These are phyloP conservation scores for Ciconia boyciana DNA, from an alignment of 2,113 vertebrate genomes.

Conservation along the genomic window DNA sequence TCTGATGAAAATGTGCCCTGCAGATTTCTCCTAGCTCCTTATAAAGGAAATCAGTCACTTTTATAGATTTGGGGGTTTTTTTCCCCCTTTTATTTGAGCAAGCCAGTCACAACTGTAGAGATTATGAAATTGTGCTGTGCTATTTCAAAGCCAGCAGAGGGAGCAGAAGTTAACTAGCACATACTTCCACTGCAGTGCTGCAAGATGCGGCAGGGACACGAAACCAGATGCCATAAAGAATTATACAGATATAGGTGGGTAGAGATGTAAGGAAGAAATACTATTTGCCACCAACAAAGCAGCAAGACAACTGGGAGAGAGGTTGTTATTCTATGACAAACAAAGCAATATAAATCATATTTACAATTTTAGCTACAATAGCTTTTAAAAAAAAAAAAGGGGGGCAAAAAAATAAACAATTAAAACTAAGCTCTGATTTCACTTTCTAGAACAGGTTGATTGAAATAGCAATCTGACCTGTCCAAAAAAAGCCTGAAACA, in stretches of 20 bases:
- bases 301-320: neutral
- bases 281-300: neutral
- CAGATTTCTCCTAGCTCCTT: neutral
- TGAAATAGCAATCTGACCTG: neutral
- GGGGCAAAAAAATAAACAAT: too few species aligned
- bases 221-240: neutral
- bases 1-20: neutral
- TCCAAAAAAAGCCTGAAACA: neutral
- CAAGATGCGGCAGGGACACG: neutral
- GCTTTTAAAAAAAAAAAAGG: neutral
- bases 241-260: neutral
- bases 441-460: neutral
- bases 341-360: neutral
- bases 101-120: neutral
- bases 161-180: neutral
- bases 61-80: fast-evolving
- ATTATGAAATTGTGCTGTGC: neutral
- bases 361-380: neutral
- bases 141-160: neutral
- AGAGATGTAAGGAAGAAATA: neutral
- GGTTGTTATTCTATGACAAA: neutral
- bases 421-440: neutral
- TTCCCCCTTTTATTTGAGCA: neutral
- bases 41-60: neutral
- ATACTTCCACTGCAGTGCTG: neutral